These are phyloP conservation scores for Corynorhinus townsendii DNA, from an alignment of 2,113 vertebrate genomes.

Conservation along the genomic window DNA sequence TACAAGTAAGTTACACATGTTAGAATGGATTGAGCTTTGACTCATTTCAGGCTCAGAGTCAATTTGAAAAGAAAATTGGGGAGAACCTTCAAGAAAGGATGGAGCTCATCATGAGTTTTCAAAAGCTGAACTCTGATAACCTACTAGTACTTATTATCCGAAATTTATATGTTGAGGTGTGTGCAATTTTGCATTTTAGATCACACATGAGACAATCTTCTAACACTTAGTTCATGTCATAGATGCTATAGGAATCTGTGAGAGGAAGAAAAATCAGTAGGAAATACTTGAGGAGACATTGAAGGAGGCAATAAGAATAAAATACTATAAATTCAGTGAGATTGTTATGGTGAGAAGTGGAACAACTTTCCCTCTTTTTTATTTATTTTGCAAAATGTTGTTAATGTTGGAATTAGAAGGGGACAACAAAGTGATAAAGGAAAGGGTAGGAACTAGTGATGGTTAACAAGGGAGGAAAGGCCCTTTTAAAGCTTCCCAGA, in stretches of 20 bases:
- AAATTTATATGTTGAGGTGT: background rate
- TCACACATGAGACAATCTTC: background rate
- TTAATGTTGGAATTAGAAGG: background rate
- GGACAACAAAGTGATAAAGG: background rate
- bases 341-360: background rate
- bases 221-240: background rate
- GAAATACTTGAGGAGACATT: background rate
- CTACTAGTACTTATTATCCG: background rate
- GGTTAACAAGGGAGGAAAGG: background rate
- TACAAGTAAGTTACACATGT: background rate
- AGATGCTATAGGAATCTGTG: background rate
- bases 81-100: background rate
- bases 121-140: background rate
- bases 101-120: background rate
- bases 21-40: background rate
- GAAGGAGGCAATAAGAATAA: background rate
- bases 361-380: background rate
- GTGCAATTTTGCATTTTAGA: background rate
- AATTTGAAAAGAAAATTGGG: background rate
- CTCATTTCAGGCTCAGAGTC: background rate
- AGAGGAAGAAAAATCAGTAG: background rate
- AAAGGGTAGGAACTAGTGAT: background rate
- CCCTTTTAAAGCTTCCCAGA: background rate
- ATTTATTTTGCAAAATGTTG: background rate
- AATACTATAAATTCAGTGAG: background rate